These are phyloP conservation scores for Nematolebias whitei DNA, from an alignment of 2,113 vertebrate species.

Conservation along the genomic window DNA sequence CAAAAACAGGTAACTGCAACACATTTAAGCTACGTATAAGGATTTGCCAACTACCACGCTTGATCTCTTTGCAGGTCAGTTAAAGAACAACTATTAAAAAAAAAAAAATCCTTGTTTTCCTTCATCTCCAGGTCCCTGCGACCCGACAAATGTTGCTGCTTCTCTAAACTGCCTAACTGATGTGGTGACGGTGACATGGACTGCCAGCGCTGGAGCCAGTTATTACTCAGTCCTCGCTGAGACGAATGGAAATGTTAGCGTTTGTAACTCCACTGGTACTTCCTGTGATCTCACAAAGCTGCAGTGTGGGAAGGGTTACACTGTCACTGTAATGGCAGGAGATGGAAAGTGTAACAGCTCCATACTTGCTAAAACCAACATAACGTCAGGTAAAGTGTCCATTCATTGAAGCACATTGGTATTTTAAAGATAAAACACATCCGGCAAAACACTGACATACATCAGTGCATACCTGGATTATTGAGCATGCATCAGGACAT, in stretches of 20 bases:
- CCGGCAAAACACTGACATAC: too few relatives aligned
- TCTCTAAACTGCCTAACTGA: conserved; percentile 61
- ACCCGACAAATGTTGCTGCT: conserved; percentile 61
- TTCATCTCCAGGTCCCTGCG: conserved; percentile 74
- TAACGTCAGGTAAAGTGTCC: conserved; percentile 70
- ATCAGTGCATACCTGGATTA: too few relatives aligned
- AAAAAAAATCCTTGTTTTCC: neutral
- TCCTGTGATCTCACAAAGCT: conserved; percentile 71
- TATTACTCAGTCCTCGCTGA: conserved; percentile 68
- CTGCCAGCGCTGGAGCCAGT: conserved; percentile 60
- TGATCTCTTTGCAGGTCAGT: too few relatives aligned
- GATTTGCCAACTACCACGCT: too few relatives aligned
- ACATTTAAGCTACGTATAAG: neutral
- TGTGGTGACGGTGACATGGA: conserved; percentile 69
- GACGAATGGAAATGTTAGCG: conserved; percentile 7
- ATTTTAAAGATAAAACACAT: too few relatives aligned
- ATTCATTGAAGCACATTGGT: neutral
- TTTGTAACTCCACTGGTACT: conserved; percentile 50
- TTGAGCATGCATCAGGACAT: too few relatives aligned
- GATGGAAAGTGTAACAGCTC: conserved; percentile 75
- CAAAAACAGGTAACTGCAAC: conserved; percentile 62
- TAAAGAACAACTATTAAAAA: too few relatives aligned
- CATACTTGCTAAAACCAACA: conserved; percentile 37
- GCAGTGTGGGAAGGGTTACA: conserved; percentile 73
- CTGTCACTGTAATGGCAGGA: conserved; percentile 73